Evolutionary conservation across 1,140 invertebrate species (phyloP).

Genomic region (Bombyx mori): DNA sequence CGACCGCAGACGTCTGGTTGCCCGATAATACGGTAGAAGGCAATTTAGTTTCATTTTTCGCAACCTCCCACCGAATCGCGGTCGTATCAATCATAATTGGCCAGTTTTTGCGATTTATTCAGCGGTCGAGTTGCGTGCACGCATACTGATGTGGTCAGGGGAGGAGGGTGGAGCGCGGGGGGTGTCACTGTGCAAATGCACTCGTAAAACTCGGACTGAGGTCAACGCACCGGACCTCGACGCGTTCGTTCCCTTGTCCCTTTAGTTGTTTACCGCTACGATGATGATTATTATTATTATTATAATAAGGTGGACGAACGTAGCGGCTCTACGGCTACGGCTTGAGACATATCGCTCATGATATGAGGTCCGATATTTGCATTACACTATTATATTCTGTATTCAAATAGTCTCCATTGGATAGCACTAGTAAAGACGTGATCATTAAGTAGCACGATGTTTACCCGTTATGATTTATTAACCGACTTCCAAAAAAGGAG

Average conservation of each 20-base stretch:
- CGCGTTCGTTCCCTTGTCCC: constrained; percentile 24
- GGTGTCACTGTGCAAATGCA: constrained; percentile 63
- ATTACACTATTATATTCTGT: too few relatives aligned
- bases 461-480: too few relatives aligned
- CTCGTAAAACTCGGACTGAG: constrained; percentile 54
- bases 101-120: constrained; percentile 47
- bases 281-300: constrained; percentile 45
- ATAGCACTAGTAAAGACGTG: too few relatives aligned
- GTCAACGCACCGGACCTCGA: constrained; percentile 49
- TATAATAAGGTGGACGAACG: constrained; percentile 5
- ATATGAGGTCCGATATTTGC: too few relatives aligned
- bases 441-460: too few relatives aligned
- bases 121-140: constrained; percentile 19
- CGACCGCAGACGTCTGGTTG: constrained; percentile 23
- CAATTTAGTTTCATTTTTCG: constrained; percentile 33
- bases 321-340: constrained; percentile 14
- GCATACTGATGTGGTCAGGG: constrained; percentile 33
- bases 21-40: constrained; percentile 27
- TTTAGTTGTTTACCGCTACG: constrained; percentile 49
- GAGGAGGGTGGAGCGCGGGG: constrained; percentile 10
- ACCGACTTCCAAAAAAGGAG: too few relatives aligned
- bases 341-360: not conserved
- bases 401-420: too few relatives aligned
- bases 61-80: constrained; percentile 18
- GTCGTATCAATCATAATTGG: constrained; percentile 61